Percentiles rank a stretch among this genome's conserved stretches.
Conservation (phyloP, 2,113 vertebrate species). For the Microcebus tavaratra region DNA sequence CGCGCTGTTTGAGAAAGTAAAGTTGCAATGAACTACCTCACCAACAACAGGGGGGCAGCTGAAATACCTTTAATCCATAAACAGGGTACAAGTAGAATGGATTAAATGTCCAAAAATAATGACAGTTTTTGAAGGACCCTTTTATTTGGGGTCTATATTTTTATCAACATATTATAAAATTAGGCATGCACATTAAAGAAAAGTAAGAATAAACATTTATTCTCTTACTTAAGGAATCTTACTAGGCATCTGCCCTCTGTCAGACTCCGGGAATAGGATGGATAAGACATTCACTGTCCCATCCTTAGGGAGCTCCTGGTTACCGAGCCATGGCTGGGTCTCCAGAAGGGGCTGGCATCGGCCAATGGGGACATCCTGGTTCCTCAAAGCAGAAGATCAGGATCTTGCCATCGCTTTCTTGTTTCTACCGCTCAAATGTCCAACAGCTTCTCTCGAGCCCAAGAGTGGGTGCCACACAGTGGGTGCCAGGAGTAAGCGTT, state of each 20-base stretch:
- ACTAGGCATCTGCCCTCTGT: background rate
- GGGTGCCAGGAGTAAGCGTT: rapidly evolving
- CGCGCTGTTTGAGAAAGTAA: background rate
- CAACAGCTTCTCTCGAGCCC: background rate
- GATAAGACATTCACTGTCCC: rapidly evolving
- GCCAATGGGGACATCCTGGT: rapidly evolving
- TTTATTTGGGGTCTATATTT: background rate
- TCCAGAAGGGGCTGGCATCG: rapidly evolving
- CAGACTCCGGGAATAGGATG: rapidly evolving
- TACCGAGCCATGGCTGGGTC: rapidly evolving
- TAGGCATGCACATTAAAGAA: background rate
- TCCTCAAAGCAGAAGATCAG: rapidly evolving
- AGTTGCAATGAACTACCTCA: background rate
- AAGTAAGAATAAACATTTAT: background rate
- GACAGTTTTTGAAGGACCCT: background rate
- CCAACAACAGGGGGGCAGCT: background rate
- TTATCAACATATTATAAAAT: background rate
- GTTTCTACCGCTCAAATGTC: background rate
- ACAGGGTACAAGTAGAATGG: background rate
- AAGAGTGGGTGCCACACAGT: rapidly evolving
- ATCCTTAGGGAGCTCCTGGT: rapidly evolving
- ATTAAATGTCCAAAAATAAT: background rate
- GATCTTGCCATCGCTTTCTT: background rate
- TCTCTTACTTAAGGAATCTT: background rate
- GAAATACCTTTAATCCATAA: background rate